Evolutionary conservation across 2,113 vertebrate species (phyloP).

Genomic region (Anas platyrhynchos): DNA sequence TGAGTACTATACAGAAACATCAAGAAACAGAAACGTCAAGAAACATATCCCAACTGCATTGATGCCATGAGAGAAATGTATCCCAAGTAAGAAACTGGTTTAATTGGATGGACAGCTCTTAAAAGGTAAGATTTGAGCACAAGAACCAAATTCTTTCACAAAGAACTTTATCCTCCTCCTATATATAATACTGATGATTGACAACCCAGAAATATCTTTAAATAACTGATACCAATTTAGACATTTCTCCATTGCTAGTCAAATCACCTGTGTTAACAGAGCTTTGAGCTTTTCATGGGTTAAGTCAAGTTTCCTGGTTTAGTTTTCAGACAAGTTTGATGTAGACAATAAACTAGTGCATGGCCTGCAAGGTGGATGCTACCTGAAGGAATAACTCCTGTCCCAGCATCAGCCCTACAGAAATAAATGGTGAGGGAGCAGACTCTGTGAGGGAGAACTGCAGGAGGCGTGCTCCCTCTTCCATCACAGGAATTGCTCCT

Average conservation of each 20-base stretch:
- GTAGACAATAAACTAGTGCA: background rate
- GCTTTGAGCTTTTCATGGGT: background rate
- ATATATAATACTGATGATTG: background rate
- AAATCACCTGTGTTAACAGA: background rate
- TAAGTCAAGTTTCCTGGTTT: background rate
- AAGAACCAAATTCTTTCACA: background rate
- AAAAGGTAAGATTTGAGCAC: background rate
- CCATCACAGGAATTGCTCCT: fast-evolving
- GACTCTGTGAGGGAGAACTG: background rate
- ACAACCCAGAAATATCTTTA: background rate
- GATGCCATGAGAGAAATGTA: background rate
- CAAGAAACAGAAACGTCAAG: background rate
- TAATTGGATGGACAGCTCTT: background rate
- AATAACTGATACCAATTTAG: background rate
- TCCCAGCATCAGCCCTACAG: no score
- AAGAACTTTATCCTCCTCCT: background rate
- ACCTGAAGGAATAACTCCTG: fast-evolving
- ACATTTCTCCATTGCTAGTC: background rate
- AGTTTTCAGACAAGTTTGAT: background rate
- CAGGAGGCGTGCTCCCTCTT: background rate
- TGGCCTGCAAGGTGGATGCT: background rate
- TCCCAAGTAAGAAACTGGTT: background rate
- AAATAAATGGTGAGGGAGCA: background rate
- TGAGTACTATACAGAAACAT: fast-evolving
- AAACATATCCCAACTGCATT: background rate